Percentiles rank a stretch among this genome's conserved stretches.
phyloP scores from a whole-genome alignment of 2,888 invertebrate species.

The Nemoura dubitans region DNA sequence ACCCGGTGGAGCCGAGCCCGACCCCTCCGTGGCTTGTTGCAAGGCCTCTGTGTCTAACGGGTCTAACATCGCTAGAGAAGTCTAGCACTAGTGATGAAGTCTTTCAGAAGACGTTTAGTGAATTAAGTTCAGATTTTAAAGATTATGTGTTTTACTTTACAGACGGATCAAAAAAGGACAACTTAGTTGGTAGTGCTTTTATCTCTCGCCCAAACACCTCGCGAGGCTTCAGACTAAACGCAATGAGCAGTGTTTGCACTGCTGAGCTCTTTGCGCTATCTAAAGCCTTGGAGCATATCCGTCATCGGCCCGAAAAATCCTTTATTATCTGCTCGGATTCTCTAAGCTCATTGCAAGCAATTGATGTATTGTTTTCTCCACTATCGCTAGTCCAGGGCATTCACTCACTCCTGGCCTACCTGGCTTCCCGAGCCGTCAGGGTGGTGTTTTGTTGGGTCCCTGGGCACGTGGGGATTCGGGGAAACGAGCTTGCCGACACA shows the following conservation, averaged over 20 bases:
- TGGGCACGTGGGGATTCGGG: slow-evolving; percentile 38
- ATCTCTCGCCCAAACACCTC: not conserved
- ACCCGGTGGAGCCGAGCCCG: not conserved
- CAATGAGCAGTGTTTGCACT: slow-evolving; percentile 18
- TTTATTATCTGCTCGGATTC: slow-evolving; percentile 15
- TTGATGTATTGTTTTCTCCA: not conserved
- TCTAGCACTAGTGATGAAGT: not conserved
- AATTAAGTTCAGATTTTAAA: not conserved
- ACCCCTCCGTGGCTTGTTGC: slow-evolving; percentile 18
- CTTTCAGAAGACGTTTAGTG: not conserved
- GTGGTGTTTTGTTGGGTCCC: slow-evolving; percentile 38
- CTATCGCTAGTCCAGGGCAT: slow-evolving; percentile 22
- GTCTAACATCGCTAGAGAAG: not conserved
- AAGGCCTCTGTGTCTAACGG: not conserved
- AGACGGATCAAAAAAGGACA: slow-evolving; percentile 18
- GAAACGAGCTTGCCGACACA: slow-evolving; percentile 35
- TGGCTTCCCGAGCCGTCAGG: slow-evolving; percentile 1
- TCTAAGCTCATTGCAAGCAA: not conserved
- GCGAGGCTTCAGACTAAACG: not conserved
- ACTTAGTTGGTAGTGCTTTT: slow-evolving; percentile 4
- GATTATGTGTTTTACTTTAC: slow-evolving; percentile 7
- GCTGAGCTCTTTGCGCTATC: slow-evolving; percentile 14
- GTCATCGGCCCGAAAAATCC: not conserved
- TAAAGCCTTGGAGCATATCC: slow-evolving; percentile 1
- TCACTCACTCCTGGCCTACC: slow-evolving; percentile 14